These are phyloP conservation scores for Pelobates cultripes DNA, from an alignment of 2,797 vertebrate genomes.

Conservation along the genomic window DNA sequence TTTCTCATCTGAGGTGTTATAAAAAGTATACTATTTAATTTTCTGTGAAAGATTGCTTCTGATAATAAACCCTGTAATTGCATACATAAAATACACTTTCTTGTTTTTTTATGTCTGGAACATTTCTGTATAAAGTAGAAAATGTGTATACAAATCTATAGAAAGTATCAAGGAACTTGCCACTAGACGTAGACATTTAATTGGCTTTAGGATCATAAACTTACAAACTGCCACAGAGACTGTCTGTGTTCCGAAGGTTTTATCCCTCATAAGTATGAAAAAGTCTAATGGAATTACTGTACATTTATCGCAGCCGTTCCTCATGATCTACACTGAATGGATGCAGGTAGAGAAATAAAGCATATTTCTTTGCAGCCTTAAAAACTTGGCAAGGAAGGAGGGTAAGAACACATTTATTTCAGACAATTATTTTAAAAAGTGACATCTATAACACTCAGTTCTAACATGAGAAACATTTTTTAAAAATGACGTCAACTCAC, in stretches of 20 bases:
- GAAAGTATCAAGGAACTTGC: conserved; percentile 20
- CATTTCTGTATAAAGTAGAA: conserved; percentile 27
- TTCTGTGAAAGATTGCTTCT: conserved; percentile 14
- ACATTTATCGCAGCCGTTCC: conserved; percentile 37
- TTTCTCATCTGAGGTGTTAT: neutral
- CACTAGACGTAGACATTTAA: conserved; percentile 42
- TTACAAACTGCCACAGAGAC: conserved; percentile 42
- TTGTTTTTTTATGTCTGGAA: conserved; percentile 14
- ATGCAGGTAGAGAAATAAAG: conserved; percentile 16
- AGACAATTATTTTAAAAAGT: conserved; percentile 20
- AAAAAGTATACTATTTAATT: conserved; percentile 2
- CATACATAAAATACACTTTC: conserved; percentile 7
- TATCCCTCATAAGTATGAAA: conserved; percentile 44
- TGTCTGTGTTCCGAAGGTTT: conserved; percentile 28
- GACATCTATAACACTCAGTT: conserved; percentile 5
- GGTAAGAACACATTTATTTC: neutral
- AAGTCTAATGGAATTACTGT: conserved; percentile 32
- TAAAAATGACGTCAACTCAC: neutral
- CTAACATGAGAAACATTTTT: neutral
- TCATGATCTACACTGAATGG: conserved; percentile 30
- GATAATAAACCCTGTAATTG: conserved; percentile 35
- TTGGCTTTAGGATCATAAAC: conserved; percentile 33
- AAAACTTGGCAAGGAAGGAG: conserved; percentile 15
- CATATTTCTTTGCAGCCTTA: conserved; percentile 34
- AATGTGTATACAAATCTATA: conserved; percentile 33